Evolutionary conservation across 2,888 invertebrate species (phyloP), one percentile per base, ranked within the genome.

Genomic region (Neuroscelio doddi): DNA sequence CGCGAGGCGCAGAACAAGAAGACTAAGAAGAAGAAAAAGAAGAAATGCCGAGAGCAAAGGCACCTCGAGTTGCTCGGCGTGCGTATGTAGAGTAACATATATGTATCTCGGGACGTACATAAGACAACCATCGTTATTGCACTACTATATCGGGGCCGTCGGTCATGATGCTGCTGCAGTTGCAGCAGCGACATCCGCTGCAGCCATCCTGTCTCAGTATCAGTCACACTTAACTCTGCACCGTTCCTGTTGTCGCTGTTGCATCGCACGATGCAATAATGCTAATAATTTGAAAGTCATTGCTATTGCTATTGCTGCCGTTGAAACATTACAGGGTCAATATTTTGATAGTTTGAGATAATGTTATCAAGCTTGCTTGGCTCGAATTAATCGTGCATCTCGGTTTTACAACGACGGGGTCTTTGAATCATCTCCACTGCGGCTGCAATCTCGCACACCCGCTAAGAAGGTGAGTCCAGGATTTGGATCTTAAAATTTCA

Each of bases 381-480:
- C 49, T 36, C 27, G 10, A 1, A 4, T 17, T 38, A 4, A 38
- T n/a, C 17, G 5, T 1, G 39, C 12, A 8, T 15, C 39, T 2
- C 16, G 39, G 5, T 10, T 39, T 21, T 36, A 8, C 36, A 10
- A 36, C n/a, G n/a, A n/a, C n/a, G n/a, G n/a, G 21, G 21, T 3
- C 21, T 21, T 3, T 21, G 5, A 41, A 12, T 36, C 38, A 36
- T 41, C 38, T 51, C 46, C 41, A 27, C 51, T 47, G 27, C 27
- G 41, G 46, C 17, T 12, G 44, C 46, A 32, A 44, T 32, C 45
- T 44, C 21, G n/a, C 21, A 21, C 21, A 2, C 3, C 5, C 41
- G 41, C 52, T 51, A 38, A 30, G 36, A 46, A 56, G 57, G 47
- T 57, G 45, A 63, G 55, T 47, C 57, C 56, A 63, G 56, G 63